Base-by-base conservation (phyloP, 2,113 vertebrate genomes). In the Nipponia nippon region DNA sequence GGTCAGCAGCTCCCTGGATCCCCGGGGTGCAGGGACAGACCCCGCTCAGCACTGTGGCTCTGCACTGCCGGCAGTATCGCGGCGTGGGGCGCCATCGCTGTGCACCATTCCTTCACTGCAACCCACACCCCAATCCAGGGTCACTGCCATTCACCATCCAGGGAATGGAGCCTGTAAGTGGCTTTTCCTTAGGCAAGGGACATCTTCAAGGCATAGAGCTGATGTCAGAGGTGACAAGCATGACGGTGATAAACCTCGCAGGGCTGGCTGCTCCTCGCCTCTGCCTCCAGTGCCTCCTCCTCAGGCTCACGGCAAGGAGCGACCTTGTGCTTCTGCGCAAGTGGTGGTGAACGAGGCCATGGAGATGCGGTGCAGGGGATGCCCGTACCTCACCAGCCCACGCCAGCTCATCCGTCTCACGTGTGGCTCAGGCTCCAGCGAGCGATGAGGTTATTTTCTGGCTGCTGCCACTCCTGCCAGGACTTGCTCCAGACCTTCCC, bases 11-110 rank as follows among this genome's bases (percentile, higher is more conserved):
- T 87, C 30, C 25, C 38, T 16, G 56, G 42, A 69, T 9, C 12
- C 5, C 46, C 7, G 4, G 72, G 77, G 47, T 0, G 0, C 4
- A 26, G 56, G 47, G 50, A 38, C 9, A 13, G 72, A 32, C 42
- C 13, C 32, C 47, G 42, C 50, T 75, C 55, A 75, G 76, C 8
- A 2, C 76, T 44, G 55, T 2, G 6, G 62, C 42, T 87, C n/a
- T 63, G 65, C 34, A 13, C 15, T 21, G 6, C 9, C 1, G 4
- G 79, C 78, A 91, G 38, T 56, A 53, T 11, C 5, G 3, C 1
- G 18, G 40, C 0, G 0, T 11, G 30, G 26, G 6, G 12, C 16
- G 52, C 40, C 76, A 61, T 29, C 1, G 0, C 53, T 23, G 10
- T 6, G 16, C 71, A 30, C 29, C 8, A 2, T 27, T 61, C 36